A percentile compares a stretch with the other conserved stretches of the same genome.
These are phyloP conservation scores for Ciconia nigra DNA, from an alignment of 2,797 vertebrate species.

Conservation along the genomic window DNA sequence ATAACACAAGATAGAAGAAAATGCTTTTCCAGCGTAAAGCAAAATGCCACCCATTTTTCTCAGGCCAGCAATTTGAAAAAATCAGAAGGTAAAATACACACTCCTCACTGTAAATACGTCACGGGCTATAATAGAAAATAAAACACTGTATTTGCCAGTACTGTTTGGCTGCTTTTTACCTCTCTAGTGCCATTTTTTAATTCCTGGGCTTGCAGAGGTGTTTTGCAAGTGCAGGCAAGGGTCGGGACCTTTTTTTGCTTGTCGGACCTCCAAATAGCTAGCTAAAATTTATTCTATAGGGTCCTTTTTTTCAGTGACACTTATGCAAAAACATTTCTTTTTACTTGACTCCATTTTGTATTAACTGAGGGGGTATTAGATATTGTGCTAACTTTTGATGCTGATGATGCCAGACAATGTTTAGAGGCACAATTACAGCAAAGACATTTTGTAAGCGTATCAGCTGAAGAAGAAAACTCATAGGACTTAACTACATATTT, in stretches of 20 bases:
- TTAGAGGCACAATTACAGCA: conserved; percentile 58
- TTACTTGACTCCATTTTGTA: conserved; percentile 38
- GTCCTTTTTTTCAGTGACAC: background rate
- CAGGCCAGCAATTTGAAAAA: conserved; percentile 34
- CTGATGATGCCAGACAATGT: conserved; percentile 57
- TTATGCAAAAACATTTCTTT: background rate
- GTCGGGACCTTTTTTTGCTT: background rate
- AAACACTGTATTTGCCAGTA: background rate
- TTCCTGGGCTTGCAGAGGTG: background rate
- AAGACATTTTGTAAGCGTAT: background rate
- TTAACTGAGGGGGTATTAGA: conserved; percentile 16
- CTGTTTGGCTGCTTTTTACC: background rate
- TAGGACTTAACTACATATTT: conserved; percentile 16
- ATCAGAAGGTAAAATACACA: conserved; percentile 56
- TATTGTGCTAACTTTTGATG: conserved; percentile 39
- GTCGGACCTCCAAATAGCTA: background rate
- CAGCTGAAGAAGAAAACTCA: conserved; percentile 14
- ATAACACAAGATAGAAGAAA: conserved; percentile 61
- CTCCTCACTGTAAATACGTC: conserved; percentile 45
- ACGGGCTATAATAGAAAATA: conserved; percentile 40
- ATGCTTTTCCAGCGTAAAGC: conserved; percentile 59
- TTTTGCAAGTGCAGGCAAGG: background rate
- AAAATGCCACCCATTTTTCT: conserved; percentile 64
- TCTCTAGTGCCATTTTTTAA: background rate
- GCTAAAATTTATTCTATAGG: background rate